Evolutionary conservation across 2,888 invertebrate genomes (phyloP).

Genomic region (Melanargia galathea): DNA sequence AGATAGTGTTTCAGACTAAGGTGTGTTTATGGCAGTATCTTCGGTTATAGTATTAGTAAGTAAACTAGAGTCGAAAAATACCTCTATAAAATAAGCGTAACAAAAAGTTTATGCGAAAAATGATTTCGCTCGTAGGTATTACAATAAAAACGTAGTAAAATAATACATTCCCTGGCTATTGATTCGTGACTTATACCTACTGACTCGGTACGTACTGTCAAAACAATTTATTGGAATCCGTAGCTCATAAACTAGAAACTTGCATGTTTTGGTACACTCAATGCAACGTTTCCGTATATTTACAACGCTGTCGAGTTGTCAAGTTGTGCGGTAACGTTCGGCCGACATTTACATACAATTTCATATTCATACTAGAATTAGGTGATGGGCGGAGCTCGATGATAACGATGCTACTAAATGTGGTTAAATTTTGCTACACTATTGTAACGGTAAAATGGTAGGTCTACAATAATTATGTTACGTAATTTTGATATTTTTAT

Average conservation of each 20-base stretch:
- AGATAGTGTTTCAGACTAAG: too few relatives aligned
- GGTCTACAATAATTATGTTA: background rate
- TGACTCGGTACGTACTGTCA: conserved; percentile 45
- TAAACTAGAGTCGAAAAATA: too few relatives aligned
- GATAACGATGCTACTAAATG: conserved; percentile 28
- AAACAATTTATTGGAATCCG: conserved; percentile 70
- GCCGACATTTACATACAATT: conserved; percentile 75
- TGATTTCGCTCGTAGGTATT: background rate
- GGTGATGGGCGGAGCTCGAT: conserved; percentile 56
- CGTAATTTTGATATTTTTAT: background rate
- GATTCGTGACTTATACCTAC: conserved; percentile 45
- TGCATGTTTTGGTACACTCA: conserved; percentile 68
- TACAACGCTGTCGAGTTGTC: conserved; percentile 72
- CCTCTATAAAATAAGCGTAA: background rate
- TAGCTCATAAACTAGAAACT: conserved; percentile 64
- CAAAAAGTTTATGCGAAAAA: background rate
- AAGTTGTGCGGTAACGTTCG: conserved; percentile 68
- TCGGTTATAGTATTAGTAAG: too few relatives aligned
- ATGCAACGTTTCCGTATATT: conserved; percentile 69
- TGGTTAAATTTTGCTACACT: conserved; percentile 4
- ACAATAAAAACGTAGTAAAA: background rate
- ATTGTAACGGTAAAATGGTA: background rate
- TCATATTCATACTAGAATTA: conserved; percentile 78
- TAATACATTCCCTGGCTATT: conserved; percentile 19
- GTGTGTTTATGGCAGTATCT: too few relatives aligned